phyloP scores from a whole-genome alignment of 2,113 vertebrate genomes.

The Tinamus guttatus region DNA sequence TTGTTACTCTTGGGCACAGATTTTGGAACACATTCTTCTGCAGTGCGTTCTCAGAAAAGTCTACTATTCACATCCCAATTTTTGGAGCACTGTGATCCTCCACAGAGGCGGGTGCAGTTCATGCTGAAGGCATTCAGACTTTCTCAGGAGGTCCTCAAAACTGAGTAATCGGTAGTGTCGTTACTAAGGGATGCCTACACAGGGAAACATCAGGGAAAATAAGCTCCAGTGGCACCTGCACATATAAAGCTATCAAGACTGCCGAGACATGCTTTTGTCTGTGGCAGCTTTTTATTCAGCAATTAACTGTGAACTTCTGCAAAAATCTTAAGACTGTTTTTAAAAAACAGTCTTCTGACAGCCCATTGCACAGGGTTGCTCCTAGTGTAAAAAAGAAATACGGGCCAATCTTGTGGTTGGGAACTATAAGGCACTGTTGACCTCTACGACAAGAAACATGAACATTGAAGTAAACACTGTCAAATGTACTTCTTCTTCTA shows the following conservation, averaged over 20 bases:
- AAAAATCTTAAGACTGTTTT: neutral
- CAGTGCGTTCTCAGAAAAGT: neutral
- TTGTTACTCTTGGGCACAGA: neutral
- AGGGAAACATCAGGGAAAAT: neutral
- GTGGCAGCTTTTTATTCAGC: neutral
- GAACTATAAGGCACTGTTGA: neutral
- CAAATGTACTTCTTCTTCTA: neutral
- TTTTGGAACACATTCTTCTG: neutral
- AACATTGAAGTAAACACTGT: neutral
- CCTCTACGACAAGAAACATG: neutral
- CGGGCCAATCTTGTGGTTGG: neutral
- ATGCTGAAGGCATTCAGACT: neutral
- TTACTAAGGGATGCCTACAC: neutral
- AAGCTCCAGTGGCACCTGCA: neutral
- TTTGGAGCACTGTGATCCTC: neutral
- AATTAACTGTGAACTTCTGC: neutral
- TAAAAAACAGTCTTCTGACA: neutral
- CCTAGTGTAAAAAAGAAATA: too few relatives aligned
- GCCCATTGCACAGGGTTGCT: neutral
- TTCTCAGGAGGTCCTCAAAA: neutral
- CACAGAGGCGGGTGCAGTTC: neutral
- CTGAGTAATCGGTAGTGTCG: neutral
- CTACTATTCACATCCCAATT: neutral
- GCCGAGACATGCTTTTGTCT: neutral
- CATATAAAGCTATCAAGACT: neutral